Percentiles rank a stretch among this genome's conserved stretches.
Conservation (phyloP, 2,113 vertebrate species). For the Phycodurus eques region DNA sequence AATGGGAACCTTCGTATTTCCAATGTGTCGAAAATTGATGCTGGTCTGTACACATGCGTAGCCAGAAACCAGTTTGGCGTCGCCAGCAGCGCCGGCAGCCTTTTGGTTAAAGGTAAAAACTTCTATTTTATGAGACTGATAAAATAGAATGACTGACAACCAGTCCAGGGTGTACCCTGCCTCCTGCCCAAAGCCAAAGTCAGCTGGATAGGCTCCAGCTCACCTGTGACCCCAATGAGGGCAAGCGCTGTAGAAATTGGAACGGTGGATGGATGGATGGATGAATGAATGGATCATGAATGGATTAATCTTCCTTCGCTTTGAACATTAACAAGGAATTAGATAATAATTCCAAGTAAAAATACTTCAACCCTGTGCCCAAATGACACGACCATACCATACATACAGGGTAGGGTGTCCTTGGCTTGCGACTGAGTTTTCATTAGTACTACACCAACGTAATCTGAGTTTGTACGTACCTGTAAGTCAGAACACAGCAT, state of each 20-base stretch:
- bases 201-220: neutral
- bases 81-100: constrained; percentile 86
- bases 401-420: neutral
- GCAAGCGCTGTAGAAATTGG: neutral
- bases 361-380: neutral
- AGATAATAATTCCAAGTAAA: neutral
- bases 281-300: neutral
- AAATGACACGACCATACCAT: neutral
- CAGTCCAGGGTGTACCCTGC: neutral
- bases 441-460: too few relatives aligned
- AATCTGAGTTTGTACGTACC: too few relatives aligned
- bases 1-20: constrained; percentile 89
- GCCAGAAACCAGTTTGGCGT: constrained; percentile 92
- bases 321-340: neutral
- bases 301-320: neutral
- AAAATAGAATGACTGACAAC: neutral
- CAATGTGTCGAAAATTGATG: constrained; percentile 86
- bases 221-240: neutral
- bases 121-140: neutral
- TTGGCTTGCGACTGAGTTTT: neutral
- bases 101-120: constrained; percentile 88
- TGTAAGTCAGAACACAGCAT: too few relatives aligned
- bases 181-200: neutral
- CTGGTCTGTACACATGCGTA: constrained; percentile 88
- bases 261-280: neutral